Percentiles rank a stretch among this genome's conserved stretches.
Evolutionary conservation across 2,888 invertebrate genomes (phyloP).

Genomic region (Amblyteles armatorius): DNA sequence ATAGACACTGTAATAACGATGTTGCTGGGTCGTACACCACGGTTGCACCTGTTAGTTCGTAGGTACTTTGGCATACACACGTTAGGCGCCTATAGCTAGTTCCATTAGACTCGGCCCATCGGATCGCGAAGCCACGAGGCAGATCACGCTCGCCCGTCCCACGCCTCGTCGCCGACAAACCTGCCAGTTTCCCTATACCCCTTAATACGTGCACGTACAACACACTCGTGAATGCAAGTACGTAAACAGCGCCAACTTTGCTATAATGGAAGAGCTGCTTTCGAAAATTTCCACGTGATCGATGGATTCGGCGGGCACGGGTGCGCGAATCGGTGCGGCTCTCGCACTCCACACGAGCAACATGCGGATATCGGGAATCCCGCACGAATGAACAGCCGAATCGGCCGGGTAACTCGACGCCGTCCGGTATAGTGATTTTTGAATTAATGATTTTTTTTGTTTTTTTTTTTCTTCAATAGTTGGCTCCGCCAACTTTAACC

Average conservation of each 20-base stretch:
- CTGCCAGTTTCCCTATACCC: not conserved
- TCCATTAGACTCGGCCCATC: conserved; percentile 15
- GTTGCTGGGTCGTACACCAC: not conserved
- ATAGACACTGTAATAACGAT: not conserved
- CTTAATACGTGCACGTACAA: not conserved
- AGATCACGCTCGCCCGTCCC: conserved; percentile 10
- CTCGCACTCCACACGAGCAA: not conserved
- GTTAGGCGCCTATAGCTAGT: not conserved
- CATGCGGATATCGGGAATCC: not conserved
- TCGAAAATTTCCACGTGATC: conserved; percentile 9
- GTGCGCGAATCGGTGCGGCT: not conserved
- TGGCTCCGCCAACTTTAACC: too few species aligned
- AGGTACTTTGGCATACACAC: not conserved
- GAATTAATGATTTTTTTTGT: too few species aligned
- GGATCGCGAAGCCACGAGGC: conserved; percentile 16
- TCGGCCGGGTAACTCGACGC: not conserved
- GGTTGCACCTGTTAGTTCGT: conserved; percentile 11
- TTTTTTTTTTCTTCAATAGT: too few species aligned
- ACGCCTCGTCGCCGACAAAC: conserved; percentile 5
- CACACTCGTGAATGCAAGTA: not conserved
- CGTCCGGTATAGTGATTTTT: not conserved
- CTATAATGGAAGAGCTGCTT: conserved; percentile 5
- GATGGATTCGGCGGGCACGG: not conserved
- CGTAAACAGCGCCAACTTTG: not conserved
- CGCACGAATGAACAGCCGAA: conserved; percentile 1